Base-by-base conservation (phyloP, 2,888 invertebrate species). In the Lasioglossum lativentre region DNA sequence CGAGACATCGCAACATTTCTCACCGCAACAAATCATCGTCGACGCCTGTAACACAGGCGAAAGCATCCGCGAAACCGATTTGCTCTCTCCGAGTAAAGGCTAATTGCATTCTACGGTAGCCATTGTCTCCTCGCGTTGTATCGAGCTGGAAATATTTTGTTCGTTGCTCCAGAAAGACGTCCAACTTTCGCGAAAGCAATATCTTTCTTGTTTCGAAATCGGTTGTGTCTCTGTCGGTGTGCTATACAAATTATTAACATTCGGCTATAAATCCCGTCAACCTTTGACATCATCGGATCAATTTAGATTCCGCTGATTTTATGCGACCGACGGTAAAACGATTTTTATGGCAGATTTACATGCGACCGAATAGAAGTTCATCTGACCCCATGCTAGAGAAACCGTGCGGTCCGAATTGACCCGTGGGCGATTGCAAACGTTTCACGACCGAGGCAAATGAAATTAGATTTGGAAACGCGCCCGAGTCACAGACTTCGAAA, bases 251-350 rank as follows among this genome's bases (percentile, higher is more conserved):
- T 80, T 75, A 40, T 52, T 34, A 70, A 52, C 47, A 74, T 40
- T 52, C 38, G 27, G 6, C 77, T 27, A 40, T 77, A 77, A 77
- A 70, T 77, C n/a, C 38, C 27, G 8, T 19, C 38, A 52, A 77
- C 77, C 68, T 38, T 27, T 77, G 70, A 47, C 42, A 66, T 47
- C 66, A 38, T 34, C 23, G 30, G 30, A 34, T 47, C 34, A 47
- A 34, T 45, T 76, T 68, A 47, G 76, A 66, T 68, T 38, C n/a
- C 38, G 34, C 52, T n/a, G 42, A 42, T 42, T 4, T 30, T 63
- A 63, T 10, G 30, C 27, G 63, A 6, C 63, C 45, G 30, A 30
- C 66, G 34, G 45, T 66, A 66, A 66, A 75, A 14, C 66, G 23
- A 42, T 45, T 42, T 45, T 45, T 40, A 19, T 40, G 19, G 30